Percentiles rank a stretch among this genome's conserved stretches.
These are phyloP conservation scores for Ditylenchus dipsaci DNA, from an alignment of 1,140 invertebrate genomes.

Conservation along the genomic window DNA sequence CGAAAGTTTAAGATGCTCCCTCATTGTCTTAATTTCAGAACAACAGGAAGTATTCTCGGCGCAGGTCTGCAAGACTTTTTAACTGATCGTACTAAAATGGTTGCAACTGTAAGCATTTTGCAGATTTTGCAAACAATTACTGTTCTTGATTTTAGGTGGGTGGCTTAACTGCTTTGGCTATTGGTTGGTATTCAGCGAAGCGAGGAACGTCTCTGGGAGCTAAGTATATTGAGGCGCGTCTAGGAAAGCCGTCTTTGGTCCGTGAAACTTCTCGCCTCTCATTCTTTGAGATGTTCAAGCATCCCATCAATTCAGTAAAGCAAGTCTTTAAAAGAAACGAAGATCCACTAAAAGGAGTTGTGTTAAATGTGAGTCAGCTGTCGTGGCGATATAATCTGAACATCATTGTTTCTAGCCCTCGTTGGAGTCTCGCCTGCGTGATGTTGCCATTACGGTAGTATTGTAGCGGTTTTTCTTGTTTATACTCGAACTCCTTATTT, in stretches of 20 bases:
- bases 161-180: conserved; percentile 79
- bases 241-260: conserved; percentile 85
- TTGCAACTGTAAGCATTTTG: conserved; percentile 67
- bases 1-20: neutral
- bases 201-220: conserved; percentile 80
- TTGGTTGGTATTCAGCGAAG: conserved; percentile 89
- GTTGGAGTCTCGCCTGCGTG: conserved; percentile 81
- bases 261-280: conserved; percentile 92
- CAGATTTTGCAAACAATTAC: neutral
- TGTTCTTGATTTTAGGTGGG: conserved; percentile 66
- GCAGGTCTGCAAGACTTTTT: conserved; percentile 80
- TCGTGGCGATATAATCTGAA: neutral
- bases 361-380: conserved; percentile 66
- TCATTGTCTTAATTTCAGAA: conserved; percentile 65
- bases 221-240: conserved; percentile 80
- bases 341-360: conserved; percentile 84
- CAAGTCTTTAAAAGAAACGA: conserved; percentile 66
- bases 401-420: conserved; percentile 66
- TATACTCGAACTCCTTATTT: too few species aligned
- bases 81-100: conserved; percentile 86
- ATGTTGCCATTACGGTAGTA: conserved; percentile 79
- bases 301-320: conserved; percentile 67
- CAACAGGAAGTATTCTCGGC: conserved; percentile 82
- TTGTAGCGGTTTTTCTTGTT: too few species aligned
- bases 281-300: conserved; percentile 74